Percentiles rank a stretch among this genome's conserved stretches.
Evolutionary conservation across 37 sponge, comb jelly and placozoan genomes (phyloP).

Genomic region (Lycopodina hypogea): DNA sequence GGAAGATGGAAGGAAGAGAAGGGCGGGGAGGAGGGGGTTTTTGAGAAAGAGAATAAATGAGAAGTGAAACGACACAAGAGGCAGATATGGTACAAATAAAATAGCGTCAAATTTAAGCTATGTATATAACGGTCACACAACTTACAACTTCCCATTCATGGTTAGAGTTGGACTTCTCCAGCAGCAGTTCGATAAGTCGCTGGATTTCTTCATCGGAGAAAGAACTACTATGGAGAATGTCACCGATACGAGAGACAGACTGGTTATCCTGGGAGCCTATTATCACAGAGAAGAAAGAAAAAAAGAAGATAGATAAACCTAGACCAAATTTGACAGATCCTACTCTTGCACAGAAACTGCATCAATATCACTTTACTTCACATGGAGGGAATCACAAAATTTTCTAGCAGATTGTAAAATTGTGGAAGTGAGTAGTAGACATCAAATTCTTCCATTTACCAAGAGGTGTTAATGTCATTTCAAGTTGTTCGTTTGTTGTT

Average conservation of each 20-base stretch:
- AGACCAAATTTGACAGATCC: not conserved
- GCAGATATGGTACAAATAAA: no score
- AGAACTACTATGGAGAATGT: conserved; percentile 27
- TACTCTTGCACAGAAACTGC: no score
- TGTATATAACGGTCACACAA: not conserved
- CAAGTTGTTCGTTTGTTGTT: no score
- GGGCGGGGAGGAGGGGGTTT: not conserved
- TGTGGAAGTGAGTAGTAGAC: no score
- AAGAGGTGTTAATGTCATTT: no score
- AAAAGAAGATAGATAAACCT: not conserved
- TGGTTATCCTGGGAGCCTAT: not conserved
- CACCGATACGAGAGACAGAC: conserved; percentile 51
- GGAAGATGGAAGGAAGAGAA: no score
- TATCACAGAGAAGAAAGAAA: not conserved
- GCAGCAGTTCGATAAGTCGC: conserved; percentile 33
- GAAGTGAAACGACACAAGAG: not conserved
- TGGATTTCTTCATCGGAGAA: conserved; percentile 56
- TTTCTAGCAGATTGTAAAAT: no score
- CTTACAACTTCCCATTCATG: conserved; percentile 52
- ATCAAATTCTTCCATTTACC: no score
- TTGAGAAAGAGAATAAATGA: not conserved
- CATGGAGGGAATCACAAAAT: no score
- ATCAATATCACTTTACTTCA: no score
- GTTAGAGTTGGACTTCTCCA: conserved; percentile 49
- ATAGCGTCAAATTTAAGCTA: no score